phyloP scores from a whole-genome alignment of 2,888 invertebrate genomes.

The Spialia ferax region DNA sequence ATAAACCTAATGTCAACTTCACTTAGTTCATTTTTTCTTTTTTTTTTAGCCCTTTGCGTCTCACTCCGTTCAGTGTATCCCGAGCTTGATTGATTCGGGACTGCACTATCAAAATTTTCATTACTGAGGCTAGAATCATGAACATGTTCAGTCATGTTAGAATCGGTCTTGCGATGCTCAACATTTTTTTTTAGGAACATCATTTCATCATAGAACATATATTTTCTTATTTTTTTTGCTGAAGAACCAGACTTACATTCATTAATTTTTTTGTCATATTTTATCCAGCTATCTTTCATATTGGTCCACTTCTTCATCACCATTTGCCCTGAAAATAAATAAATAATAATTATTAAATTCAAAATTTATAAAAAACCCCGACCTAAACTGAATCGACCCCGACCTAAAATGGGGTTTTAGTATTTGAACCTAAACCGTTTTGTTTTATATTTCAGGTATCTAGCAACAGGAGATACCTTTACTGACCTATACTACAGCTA shows the following conservation, averaged over 20 bases:
- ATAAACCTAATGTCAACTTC: slow-evolving; percentile 46
- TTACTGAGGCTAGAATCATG: slow-evolving; percentile 39
- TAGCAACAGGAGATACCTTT: slow-evolving; percentile 50
- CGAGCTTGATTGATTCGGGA: slow-evolving; percentile 47
- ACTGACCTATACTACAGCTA: slow-evolving; percentile 49
- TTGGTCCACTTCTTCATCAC: slow-evolving; percentile 47
- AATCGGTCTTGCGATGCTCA: slow-evolving; percentile 47
- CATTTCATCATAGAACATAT: slow-evolving; percentile 42
- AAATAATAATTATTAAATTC: slow-evolving; percentile 18
- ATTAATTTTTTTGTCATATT: slow-evolving; percentile 44
- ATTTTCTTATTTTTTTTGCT: slow-evolving; percentile 43
- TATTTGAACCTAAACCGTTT: slow-evolving; percentile 43
- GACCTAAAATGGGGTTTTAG: slow-evolving; percentile 46
- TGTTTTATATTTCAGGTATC: slow-evolving; percentile 48
- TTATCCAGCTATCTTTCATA: slow-evolving; percentile 45
- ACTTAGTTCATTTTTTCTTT: slow-evolving; percentile 43
- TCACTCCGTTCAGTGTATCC: slow-evolving; percentile 46
- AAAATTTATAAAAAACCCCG: slow-evolving; percentile 37
- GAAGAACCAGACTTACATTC: slow-evolving; percentile 43
- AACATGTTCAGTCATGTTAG: slow-evolving; percentile 47
- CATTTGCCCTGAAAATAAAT: slow-evolving; percentile 42
- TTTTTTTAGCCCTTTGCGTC: slow-evolving; percentile 42
- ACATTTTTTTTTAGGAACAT: slow-evolving; percentile 30
- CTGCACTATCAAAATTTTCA: slow-evolving; percentile 48
- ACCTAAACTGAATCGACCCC: slow-evolving; percentile 45